Conservation (phyloP, 1,140 invertebrate genomes). For the Choristoneura fumiferana region DNA sequence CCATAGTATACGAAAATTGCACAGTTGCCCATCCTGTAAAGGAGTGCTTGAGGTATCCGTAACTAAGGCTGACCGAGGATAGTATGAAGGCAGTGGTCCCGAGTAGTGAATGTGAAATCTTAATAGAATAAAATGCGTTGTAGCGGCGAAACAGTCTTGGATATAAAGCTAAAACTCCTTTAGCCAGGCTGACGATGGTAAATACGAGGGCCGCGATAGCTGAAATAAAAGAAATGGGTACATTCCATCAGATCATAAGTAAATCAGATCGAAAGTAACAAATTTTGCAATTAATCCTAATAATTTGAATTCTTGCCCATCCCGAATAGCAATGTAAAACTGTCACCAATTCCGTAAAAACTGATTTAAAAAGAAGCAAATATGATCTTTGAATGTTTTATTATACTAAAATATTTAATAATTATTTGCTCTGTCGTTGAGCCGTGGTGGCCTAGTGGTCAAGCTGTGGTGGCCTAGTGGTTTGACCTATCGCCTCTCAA, state of each 20-base stretch:
- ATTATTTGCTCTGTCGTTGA: too few relatives aligned
- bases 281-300: too few relatives aligned
- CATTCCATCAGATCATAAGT: too few relatives aligned
- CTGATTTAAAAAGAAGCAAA: too few relatives aligned
- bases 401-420: neutral
- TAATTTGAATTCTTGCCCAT: too few relatives aligned
- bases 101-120: constrained; percentile 27
- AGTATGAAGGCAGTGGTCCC: constrained; percentile 31
- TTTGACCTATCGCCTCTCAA: too few relatives aligned
- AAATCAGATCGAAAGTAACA: too few relatives aligned
- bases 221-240: constrained; percentile 33
- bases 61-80: constrained; percentile 40
- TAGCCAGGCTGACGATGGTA: constrained; percentile 43
- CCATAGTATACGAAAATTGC: neutral
- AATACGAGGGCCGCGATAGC: constrained; percentile 51
- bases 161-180: constrained; percentile 51
- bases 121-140: constrained; percentile 25
- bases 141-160: constrained; percentile 45
- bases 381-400: too few relatives aligned
- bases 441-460: too few relatives aligned
- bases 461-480: too few relatives aligned
- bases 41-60: constrained; percentile 31
- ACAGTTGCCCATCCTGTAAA: constrained; percentile 35
- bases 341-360: too few relatives aligned
- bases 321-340: too few relatives aligned